These are phyloP conservation scores for Platyscapa corneri DNA, from an alignment of 1,140 invertebrate species.

Conservation along the genomic window DNA sequence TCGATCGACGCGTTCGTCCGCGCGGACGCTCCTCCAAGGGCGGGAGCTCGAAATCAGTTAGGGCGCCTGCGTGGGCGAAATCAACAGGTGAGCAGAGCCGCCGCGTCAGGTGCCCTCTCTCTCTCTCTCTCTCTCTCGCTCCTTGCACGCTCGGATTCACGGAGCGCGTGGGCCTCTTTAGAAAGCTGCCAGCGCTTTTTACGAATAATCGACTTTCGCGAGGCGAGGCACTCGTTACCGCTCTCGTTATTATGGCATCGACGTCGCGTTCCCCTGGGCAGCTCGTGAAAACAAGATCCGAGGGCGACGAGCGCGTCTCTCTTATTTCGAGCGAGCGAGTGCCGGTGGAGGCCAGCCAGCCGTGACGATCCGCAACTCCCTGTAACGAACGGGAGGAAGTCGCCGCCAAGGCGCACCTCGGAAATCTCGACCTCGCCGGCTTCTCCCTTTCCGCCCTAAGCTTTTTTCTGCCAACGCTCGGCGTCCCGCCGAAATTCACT, in stretches of 20 bases:
- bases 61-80: constrained; percentile 6
- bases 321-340: neutral
- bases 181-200: constrained; percentile 9
- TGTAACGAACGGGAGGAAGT: constrained; percentile 36
- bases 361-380: constrained; percentile 6
- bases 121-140: constrained; percentile 10
- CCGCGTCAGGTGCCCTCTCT: constrained; percentile 2
- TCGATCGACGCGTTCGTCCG: too few relatives aligned
- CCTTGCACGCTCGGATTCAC: constrained; percentile 33
- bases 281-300: too few relatives aligned
- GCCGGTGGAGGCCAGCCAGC: neutral
- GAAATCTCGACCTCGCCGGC: neutral
- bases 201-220: constrained; percentile 10
- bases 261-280: neutral
- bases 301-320: neutral
- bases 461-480: too few relatives aligned
- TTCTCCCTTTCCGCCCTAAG: too few relatives aligned
- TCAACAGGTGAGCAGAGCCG: constrained; percentile 27
- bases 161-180: constrained; percentile 13
- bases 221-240: neutral
- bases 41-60: neutral
- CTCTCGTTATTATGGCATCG: constrained; percentile 7
- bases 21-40: neutral
- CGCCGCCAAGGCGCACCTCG: constrained; percentile 52
- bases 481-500: too few relatives aligned